Percentiles rank a stretch among this genome's conserved stretches.
Evolutionary conservation across 2,113 vertebrate species (phyloP).

Genomic region (Aythya baeri): DNA sequence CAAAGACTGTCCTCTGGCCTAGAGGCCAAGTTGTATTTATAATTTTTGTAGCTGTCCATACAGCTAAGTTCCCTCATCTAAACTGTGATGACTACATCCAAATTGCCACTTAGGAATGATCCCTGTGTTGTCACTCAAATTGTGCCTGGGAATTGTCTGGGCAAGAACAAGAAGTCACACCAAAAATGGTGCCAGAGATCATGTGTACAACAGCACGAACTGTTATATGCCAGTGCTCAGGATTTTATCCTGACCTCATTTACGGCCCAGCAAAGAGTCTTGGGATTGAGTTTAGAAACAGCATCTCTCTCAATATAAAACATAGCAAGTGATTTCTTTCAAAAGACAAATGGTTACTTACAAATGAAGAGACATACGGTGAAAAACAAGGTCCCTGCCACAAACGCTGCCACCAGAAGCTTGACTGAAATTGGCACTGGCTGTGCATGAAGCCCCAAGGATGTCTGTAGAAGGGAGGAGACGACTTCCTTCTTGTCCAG

Average conservation of each 20-base stretch:
- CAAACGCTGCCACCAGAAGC: constrained; percentile 66
- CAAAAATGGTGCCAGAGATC: background rate
- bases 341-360: constrained; percentile 51
- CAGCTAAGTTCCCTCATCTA: background rate
- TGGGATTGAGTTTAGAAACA: background rate
- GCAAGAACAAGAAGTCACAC: background rate
- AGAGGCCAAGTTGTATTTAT: background rate
- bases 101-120: background rate
- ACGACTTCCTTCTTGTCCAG: constrained; percentile 46
- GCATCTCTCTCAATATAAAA: background rate
- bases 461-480: constrained; percentile 68
- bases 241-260: background rate
- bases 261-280: background rate
- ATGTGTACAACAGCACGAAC: rapidly evolving
- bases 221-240: background rate
- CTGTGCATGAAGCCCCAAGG: constrained; percentile 57
- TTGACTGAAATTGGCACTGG: constrained; percentile 57
- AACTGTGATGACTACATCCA: background rate
- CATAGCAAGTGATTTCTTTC: background rate
- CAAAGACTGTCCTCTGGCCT: background rate
- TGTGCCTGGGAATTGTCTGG: background rate
- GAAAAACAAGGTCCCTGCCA: constrained; percentile 55
- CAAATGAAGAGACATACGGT: constrained; percentile 78
- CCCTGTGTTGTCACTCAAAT: background rate
- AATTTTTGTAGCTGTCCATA: background rate